phyloP scores from a whole-genome alignment of 1,140 invertebrate species.

The Hydropsyche tenuis region DNA sequence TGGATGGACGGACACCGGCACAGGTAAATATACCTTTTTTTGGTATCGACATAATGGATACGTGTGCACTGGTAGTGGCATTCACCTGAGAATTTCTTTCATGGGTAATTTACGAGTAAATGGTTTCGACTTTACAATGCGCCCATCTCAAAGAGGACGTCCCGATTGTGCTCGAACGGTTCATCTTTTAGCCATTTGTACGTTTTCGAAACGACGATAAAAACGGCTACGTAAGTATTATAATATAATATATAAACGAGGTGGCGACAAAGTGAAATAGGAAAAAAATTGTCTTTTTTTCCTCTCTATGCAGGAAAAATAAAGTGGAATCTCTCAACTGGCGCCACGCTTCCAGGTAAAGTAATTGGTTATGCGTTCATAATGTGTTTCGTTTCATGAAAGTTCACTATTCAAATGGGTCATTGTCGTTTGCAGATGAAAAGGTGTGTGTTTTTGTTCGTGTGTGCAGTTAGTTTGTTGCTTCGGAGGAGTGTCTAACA shows the following conservation, averaged over 20 bases:
- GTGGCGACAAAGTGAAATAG: conserved; percentile 14
- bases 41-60: conserved; percentile 17
- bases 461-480: too few species aligned
- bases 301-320: neutral
- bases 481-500: too few species aligned
- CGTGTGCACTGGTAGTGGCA: conserved; percentile 7
- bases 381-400: too few species aligned
- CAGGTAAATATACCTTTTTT: conserved; percentile 10
- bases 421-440: too few species aligned
- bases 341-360: conserved; percentile 29
- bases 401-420: neutral
- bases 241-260: neutral
- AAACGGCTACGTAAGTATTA: neutral
- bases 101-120: conserved; percentile 40
- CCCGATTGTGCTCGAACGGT: conserved; percentile 29
- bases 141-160: neutral
- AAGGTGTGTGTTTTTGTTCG: too few species aligned
- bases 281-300: neutral
- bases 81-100: conserved; percentile 39
- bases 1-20: neutral
- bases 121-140: conserved; percentile 36
- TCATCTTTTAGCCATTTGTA: conserved; percentile 35
- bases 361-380: neutral
- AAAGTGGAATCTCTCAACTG: conserved; percentile 17
- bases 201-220: conserved; percentile 12